Evolutionary conservation across 2,113 vertebrate genomes (phyloP).

Genomic region (Eudorcas thomsonii): DNA sequence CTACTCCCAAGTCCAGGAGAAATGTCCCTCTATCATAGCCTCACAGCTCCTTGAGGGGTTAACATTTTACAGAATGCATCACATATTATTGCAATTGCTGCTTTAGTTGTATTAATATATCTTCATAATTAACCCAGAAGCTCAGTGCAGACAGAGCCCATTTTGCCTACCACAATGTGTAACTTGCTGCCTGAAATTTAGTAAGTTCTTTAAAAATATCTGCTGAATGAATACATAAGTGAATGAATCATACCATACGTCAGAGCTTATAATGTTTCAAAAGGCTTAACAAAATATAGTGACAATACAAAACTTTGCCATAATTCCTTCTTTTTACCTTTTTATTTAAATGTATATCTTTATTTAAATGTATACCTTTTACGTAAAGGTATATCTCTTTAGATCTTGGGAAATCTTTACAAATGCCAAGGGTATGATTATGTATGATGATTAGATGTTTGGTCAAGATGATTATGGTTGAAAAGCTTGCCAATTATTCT

Average conservation of each 20-base stretch:
- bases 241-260: not conserved
- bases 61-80: not conserved
- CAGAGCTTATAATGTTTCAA: not conserved
- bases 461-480: slow-evolving; percentile 54
- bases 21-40: not conserved
- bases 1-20: not conserved
- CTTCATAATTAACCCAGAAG: not conserved
- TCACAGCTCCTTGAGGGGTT: not conserved
- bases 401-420: slow-evolving; percentile 39
- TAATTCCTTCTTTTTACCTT: slow-evolving; percentile 6
- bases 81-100: slow-evolving; percentile 5
- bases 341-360: not conserved
- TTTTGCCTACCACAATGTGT: not conserved
- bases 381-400: not conserved
- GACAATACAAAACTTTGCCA: not conserved
- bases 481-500: slow-evolving; percentile 53
- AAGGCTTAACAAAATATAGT: not conserved
- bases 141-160: not conserved
- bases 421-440: slow-evolving; percentile 35
- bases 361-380: too few relatives aligned
- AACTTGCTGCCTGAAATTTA: not conserved
- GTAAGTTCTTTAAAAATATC: not conserved
- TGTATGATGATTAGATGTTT: slow-evolving; percentile 43
- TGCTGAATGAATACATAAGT: not conserved
- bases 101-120: not conserved